phyloP scores from a whole-genome alignment of 2,888 invertebrate species.

The Andrena haemorrhoa region DNA sequence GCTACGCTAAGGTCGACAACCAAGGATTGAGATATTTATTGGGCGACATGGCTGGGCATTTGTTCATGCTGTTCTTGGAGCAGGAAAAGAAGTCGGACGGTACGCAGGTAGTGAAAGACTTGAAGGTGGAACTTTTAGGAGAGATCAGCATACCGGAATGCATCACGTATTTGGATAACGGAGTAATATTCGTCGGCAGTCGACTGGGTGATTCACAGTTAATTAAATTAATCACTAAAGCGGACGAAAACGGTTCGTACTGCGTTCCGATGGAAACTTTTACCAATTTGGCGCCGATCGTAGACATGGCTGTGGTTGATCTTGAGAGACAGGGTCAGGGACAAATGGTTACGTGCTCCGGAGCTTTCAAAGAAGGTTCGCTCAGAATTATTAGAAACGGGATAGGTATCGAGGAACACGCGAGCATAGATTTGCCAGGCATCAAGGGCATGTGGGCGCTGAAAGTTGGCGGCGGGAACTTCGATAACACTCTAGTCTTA shows the following conservation, averaged over 20 bases:
- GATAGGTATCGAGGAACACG: constrained; percentile 99
- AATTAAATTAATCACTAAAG: constrained; percentile 93
- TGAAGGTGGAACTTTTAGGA: constrained; percentile 96
- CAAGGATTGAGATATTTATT: constrained; percentile 95
- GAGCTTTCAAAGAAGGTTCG: constrained; percentile 98
- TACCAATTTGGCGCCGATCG: constrained; percentile 98
- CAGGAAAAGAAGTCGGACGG: constrained; percentile 92
- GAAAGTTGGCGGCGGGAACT: constrained; percentile 88
- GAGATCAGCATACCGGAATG: constrained; percentile 98
- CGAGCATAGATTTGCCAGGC: constrained; percentile 97
- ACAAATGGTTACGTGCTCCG: constrained; percentile 99
- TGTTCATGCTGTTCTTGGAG: constrained; percentile 98
- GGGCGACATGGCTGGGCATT: constrained; percentile 97
- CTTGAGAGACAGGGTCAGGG: constrained; percentile 98
- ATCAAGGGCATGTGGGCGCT: constrained; percentile 99
- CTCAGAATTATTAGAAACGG: constrained; percentile 98
- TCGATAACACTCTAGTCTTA: constrained; percentile 96
- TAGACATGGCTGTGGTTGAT: constrained; percentile 99
- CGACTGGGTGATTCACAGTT: constrained; percentile 98
- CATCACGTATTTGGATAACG: constrained; percentile 99
- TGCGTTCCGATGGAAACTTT: constrained; percentile 98
- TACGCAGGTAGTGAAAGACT: constrained; percentile 92
- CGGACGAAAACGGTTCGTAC: constrained; percentile 95
- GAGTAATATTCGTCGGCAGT: constrained; percentile 98
- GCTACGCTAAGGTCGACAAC: constrained; percentile 97